Percentiles rank a stretch among this genome's conserved stretches.
Conservation (phyloP, 2,113 vertebrate genomes). For the Theristicus caerulescens region DNA sequence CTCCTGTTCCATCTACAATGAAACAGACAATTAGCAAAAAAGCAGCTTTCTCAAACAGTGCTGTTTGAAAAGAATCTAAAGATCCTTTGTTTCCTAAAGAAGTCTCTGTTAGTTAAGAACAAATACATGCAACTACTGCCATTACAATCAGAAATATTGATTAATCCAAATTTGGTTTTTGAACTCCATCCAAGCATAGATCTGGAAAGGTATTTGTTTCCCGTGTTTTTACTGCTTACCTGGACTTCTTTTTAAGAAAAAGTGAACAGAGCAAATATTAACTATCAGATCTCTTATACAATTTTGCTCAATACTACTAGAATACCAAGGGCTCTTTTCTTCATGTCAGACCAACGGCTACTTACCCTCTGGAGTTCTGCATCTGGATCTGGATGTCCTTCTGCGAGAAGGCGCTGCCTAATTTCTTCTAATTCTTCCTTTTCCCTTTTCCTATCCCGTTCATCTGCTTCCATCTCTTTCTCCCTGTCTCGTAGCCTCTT, state of each 20-base stretch:
- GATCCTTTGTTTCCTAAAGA: background rate
- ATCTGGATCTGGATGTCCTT: slow-evolving; percentile 97
- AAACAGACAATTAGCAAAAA: background rate
- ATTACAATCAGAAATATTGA: background rate
- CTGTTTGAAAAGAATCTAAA: background rate
- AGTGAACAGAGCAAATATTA: background rate
- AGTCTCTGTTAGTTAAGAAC: background rate
- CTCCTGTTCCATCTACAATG: slow-evolving; percentile 94
- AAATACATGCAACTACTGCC: background rate
- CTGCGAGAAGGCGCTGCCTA: slow-evolving; percentile 92
- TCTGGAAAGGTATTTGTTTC: background rate
- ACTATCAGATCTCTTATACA: background rate
- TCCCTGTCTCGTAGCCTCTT: slow-evolving; percentile 95
- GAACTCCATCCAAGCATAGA: background rate
- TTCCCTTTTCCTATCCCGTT: slow-evolving; percentile 96
- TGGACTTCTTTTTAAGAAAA: background rate
- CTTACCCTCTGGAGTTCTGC: slow-evolving; percentile 95
- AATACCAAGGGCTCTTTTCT: background rate
- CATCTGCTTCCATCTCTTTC: slow-evolving; percentile 97
- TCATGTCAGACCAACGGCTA: background rate
- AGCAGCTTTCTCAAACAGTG: background rate
- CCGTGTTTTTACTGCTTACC: background rate
- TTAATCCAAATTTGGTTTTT: background rate
- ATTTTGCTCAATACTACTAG: background rate
- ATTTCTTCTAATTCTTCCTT: slow-evolving; percentile 99